phyloP scores from a whole-genome alignment of 2,113 vertebrate genomes.

The Lepus americanus region DNA sequence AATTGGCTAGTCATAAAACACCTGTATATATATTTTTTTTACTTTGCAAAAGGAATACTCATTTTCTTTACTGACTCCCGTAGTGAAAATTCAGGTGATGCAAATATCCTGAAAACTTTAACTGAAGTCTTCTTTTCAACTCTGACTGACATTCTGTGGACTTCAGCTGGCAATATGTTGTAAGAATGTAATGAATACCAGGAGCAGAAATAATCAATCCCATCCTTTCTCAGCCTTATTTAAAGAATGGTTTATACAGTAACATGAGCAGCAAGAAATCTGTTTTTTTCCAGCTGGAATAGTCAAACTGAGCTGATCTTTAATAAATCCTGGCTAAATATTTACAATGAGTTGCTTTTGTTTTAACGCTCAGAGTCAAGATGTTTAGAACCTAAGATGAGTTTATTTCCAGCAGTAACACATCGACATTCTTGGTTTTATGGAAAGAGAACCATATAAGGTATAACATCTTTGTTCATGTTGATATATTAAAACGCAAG shows the following conservation, averaged over 20 bases:
- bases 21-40: neutral
- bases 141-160: neutral
- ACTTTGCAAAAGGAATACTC: neutral
- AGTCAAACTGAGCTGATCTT: slow-evolving; percentile 73
- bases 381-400: slow-evolving; percentile 68
- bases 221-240: slow-evolving; percentile 44
- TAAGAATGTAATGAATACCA: neutral
- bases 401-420: slow-evolving; percentile 64
- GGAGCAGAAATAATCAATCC: neutral
- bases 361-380: slow-evolving; percentile 77
- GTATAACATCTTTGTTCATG: neutral
- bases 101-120: neutral
- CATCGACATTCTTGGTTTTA: slow-evolving; percentile 60
- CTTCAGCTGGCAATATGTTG: neutral
- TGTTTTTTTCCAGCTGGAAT: slow-evolving; percentile 68
- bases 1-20: neutral
- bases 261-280: slow-evolving; percentile 71
- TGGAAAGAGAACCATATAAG: slow-evolving; percentile 39
- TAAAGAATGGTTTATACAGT: slow-evolving; percentile 72
- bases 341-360: slow-evolving; percentile 74
- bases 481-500: neutral
- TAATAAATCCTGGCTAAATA: slow-evolving; percentile 79
- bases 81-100: neutral
- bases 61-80: neutral
- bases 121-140: neutral